Conservation (phyloP, 1,140 invertebrate genomes). For the Dendrolimus kikuchii region DNA sequence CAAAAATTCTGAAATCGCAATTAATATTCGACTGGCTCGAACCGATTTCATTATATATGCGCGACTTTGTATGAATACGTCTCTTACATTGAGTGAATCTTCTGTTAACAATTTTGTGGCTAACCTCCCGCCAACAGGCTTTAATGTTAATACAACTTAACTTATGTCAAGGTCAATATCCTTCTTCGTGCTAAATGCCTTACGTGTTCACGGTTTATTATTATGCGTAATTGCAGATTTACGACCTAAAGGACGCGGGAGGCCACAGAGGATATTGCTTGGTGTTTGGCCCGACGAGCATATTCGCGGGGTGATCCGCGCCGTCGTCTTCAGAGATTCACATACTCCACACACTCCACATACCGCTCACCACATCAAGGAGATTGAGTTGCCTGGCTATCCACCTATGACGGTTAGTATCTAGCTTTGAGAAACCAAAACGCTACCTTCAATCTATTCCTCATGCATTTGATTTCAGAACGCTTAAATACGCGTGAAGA, state of each 20-base stretch:
- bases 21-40: too few species aligned
- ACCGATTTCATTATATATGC: background rate
- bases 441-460: too few species aligned
- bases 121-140: too few species aligned
- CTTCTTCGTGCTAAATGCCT: slow-evolving; percentile 12
- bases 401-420: slow-evolving; percentile 68
- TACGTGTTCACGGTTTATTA: slow-evolving; percentile 64
- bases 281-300: slow-evolving; percentile 95
- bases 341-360: slow-evolving; percentile 74
- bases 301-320: slow-evolving; percentile 90
- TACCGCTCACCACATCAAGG: slow-evolving; percentile 73
- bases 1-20: too few species aligned
- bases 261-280: slow-evolving; percentile 90
- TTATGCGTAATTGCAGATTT: slow-evolving; percentile 79
- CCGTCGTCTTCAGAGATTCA: slow-evolving; percentile 92
- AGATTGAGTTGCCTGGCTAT: slow-evolving; percentile 60
- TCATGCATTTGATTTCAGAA: too few species aligned
- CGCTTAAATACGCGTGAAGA: too few species aligned
- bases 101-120: background rate
- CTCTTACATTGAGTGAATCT: background rate
- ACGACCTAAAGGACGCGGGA: slow-evolving; percentile 89
- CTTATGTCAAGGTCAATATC: too few species aligned
- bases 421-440: slow-evolving; percentile 7
- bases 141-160: too few species aligned
- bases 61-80: background rate